Percentiles rank a stretch among this genome's conserved stretches.
These are phyloP conservation scores for Lampris megalopsis DNA, from an alignment of 2,113 vertebrate species.

Conservation along the genomic window DNA sequence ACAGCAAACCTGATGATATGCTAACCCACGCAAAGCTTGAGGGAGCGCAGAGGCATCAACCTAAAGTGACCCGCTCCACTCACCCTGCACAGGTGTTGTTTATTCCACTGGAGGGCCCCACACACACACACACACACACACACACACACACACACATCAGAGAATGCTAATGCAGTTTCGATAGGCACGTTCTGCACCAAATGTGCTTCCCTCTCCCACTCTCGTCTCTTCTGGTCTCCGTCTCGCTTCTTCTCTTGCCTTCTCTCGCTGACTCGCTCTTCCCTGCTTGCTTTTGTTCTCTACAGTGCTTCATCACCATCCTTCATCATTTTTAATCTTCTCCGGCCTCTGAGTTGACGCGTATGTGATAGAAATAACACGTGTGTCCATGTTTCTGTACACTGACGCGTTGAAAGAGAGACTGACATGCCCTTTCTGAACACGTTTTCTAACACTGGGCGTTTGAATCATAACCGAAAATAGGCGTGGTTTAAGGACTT, in stretches of 20 bases:
- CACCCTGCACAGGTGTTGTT: slow-evolving; percentile 27
- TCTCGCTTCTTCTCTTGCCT: not conserved
- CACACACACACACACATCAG: not conserved
- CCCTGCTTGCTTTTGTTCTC: not conserved
- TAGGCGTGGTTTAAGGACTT: no score
- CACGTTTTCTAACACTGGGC: no score
- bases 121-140: not conserved
- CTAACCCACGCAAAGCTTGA: slow-evolving; percentile 14
- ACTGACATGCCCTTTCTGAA: no score
- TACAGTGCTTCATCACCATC: no score
- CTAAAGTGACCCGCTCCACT: slow-evolving; percentile 10
- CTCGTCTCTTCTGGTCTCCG: not conserved
- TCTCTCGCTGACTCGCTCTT: not conserved
- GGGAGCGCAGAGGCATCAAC: slow-evolving; percentile 15
- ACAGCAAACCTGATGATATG: slow-evolving; percentile 38
- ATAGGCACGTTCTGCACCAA: not conserved
- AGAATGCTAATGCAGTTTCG: slow-evolving; percentile 6
- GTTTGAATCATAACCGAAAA: no score
- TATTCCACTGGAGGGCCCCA: slow-evolving; percentile 4
- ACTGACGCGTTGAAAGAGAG: no score
- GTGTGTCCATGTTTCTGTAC: no score
- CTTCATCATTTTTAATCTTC: no score
- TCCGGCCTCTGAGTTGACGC: no score
- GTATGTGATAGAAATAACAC: no score
- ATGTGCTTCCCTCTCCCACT: no score